These are phyloP conservation scores for Drosophila truncata DNA, from an alignment of 1,140 invertebrate species.

Conservation along the genomic window DNA sequence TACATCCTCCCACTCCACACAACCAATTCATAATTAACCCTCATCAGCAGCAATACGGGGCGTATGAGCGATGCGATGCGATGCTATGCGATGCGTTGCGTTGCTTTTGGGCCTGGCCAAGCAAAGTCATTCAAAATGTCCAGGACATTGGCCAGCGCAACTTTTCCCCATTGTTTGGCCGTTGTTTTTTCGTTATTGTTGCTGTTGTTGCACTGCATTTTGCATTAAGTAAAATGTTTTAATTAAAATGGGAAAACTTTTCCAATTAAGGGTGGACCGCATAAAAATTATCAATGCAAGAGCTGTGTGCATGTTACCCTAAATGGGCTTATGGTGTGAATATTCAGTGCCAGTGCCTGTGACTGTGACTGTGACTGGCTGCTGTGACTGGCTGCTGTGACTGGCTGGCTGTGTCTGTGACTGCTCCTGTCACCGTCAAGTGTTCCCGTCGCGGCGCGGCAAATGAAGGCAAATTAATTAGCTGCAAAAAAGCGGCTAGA, in stretches of 20 bases:
- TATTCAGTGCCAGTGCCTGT: slow-evolving; percentile 14
- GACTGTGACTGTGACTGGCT: slow-evolving; percentile 10
- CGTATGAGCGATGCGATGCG: slow-evolving; percentile 54
- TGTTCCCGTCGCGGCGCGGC: slow-evolving; percentile 11
- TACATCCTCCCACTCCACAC: slow-evolving; percentile 1
- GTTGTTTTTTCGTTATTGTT: slow-evolving; percentile 7
- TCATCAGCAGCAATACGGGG: slow-evolving; percentile 21
- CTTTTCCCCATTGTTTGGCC: slow-evolving; percentile 61
- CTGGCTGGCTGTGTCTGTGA: background rate
- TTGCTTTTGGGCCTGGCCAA: slow-evolving; percentile 44
- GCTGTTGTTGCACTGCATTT: slow-evolving; percentile 66
- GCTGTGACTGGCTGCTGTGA: slow-evolving; percentile 1
- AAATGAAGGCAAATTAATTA: slow-evolving; percentile 59
- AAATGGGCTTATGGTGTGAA: slow-evolving; percentile 24
- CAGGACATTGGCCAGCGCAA: slow-evolving; percentile 36
- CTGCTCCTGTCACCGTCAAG: slow-evolving; percentile 16
- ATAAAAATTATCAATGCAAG: slow-evolving; percentile 74
- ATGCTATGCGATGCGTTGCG: slow-evolving; percentile 32
- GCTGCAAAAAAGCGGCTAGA: slow-evolving; percentile 25
- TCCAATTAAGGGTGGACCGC: slow-evolving; percentile 71
- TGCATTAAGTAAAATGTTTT: slow-evolving; percentile 82
- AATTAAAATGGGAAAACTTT: slow-evolving; percentile 83
- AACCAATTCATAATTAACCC: slow-evolving; percentile 37
- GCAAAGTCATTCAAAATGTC: slow-evolving; percentile 51
- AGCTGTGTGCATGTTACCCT: slow-evolving; percentile 25